Base-by-base conservation (phyloP, 2,113 vertebrate species). In the Microcebus griseorufus region DNA sequence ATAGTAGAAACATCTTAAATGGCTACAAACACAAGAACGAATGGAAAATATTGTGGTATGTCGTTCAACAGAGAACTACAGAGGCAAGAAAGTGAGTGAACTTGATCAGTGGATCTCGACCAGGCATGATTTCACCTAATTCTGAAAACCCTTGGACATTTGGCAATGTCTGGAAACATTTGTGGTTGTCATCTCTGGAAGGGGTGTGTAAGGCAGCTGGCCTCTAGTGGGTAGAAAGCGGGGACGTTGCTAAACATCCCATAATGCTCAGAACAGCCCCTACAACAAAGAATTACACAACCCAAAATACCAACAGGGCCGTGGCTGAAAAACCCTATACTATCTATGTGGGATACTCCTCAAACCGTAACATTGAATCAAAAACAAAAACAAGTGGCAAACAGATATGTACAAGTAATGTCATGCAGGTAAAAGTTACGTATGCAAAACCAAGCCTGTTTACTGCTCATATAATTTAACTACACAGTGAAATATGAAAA, bases 1-100 rank as follows among this genome's bases (percentile, higher is more conserved):
- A 88, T 20, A 27, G 0, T 18, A 9, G 45, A 23, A 64, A 84
- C 27, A 72, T 75, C 58, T 53, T 22, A 22, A 88, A 53, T 9
- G 14, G 23, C 37, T n/a, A 45, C 2, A 39, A 81, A 75, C 62
- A 9, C 1, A 9, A 0, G 1, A n/a, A 5, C 22, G 25, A 39
- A 32, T 62, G 12, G 53, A 29, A 90, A 32, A 29, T 25, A 29
- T 0, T 14, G 48, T 17, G 6, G 45, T 13, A 22, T 37, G 39
- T 96, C 17, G 12, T 42, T 62, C 12, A 13, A 37, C 0, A 84
- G 22, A 82, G 73, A 48, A 94, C 37, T 60, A 25, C 9, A 67
- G n/a, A 78, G 27, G 10, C 48, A 62, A 53, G 51, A n/a, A 87
- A 95, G 51, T 20, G 27, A 70, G 81, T 37, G 34, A 45, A 37